Evolutionary conservation across 2,113 vertebrate genomes (phyloP).

Genomic region (crab-eating macaque (Macaca fascicularis)): DNA sequence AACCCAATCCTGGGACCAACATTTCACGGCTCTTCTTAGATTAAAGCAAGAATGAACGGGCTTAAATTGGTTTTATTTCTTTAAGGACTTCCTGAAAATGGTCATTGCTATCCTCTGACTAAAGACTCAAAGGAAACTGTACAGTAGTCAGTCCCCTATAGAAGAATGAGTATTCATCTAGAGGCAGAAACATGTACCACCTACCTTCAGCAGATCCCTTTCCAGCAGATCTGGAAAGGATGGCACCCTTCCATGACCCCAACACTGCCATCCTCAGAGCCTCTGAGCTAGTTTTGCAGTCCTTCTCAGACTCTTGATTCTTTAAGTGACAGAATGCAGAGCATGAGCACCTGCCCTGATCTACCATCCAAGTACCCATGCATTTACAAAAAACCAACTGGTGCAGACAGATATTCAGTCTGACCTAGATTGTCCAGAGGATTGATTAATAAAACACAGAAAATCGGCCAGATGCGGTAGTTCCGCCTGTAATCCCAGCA

Average conservation of each 20-base stretch:
- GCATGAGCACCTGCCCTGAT: neutral
- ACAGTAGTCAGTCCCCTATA: neutral
- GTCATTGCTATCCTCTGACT: neutral
- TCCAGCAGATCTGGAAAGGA: no score
- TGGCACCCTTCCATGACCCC: neutral
- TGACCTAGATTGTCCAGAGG: neutral
- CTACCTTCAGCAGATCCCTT: neutral
- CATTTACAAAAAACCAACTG: conserved; percentile 13
- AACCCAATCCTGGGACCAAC: neutral
- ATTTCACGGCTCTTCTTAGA: neutral
- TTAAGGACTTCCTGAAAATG: neutral
- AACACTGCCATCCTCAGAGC: neutral
- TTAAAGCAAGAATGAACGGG: conserved; percentile 3
- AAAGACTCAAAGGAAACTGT: neutral
- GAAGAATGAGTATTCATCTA: neutral
- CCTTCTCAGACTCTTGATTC: neutral
- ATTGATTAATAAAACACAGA: neutral
- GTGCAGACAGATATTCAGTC: neutral
- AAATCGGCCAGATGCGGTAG: neutral
- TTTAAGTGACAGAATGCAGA: neutral
- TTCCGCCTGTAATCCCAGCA: no score
- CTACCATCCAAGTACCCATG: neutral
- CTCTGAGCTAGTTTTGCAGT: neutral
- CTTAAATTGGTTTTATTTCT: neutral
- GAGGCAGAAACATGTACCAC: neutral